These are phyloP conservation scores for Caenorhabditis angaria DNA, from an alignment of 2,888 invertebrate species.

Conservation along the genomic window DNA sequence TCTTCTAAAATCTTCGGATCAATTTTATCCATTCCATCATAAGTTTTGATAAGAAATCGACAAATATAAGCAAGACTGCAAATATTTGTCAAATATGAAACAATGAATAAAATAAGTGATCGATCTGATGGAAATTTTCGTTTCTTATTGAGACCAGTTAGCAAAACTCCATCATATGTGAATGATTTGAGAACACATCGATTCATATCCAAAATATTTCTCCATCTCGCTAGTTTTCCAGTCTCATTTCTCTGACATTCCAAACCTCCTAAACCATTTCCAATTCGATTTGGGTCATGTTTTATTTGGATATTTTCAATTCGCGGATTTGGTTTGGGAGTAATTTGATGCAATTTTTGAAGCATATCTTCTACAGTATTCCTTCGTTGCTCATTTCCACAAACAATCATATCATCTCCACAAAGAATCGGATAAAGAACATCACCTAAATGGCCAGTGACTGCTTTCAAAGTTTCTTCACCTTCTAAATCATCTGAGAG, in stretches of 20 bases:
- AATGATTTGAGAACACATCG: conserved; percentile 36
- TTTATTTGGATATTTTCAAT: conserved; percentile 14
- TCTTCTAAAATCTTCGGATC: conserved; percentile 25
- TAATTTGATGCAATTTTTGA: conserved; percentile 29
- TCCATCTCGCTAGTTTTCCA: conserved; percentile 40
- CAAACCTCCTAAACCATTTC: conserved; percentile 26
- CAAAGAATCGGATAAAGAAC: no score
- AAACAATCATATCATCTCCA: conserved; percentile 60
- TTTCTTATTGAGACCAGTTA: conserved; percentile 30
- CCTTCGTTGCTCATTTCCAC: conserved; percentile 58
- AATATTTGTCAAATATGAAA: conserved; percentile 32
- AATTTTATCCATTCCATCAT: conserved; percentile 12
- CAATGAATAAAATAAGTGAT: conserved; percentile 31
- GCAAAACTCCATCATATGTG: conserved; percentile 32
- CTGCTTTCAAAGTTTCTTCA: conserved; percentile 49
- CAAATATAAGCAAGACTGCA: conserved; percentile 30
- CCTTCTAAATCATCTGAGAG: conserved; percentile 1
- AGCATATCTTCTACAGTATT: conserved; percentile 61
- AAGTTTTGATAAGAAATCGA: conserved; percentile 14
- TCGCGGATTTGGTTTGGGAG: conserved; percentile 20
- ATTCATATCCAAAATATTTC: conserved; percentile 40
- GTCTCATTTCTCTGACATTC: conserved; percentile 33
- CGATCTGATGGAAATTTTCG: conserved; percentile 36
- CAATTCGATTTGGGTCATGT: conserved; percentile 31
- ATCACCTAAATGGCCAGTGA: conserved; percentile 47